phyloP scores from a whole-genome alignment of 2,888 invertebrate genomes.

The Sympetrum striolatum region DNA sequence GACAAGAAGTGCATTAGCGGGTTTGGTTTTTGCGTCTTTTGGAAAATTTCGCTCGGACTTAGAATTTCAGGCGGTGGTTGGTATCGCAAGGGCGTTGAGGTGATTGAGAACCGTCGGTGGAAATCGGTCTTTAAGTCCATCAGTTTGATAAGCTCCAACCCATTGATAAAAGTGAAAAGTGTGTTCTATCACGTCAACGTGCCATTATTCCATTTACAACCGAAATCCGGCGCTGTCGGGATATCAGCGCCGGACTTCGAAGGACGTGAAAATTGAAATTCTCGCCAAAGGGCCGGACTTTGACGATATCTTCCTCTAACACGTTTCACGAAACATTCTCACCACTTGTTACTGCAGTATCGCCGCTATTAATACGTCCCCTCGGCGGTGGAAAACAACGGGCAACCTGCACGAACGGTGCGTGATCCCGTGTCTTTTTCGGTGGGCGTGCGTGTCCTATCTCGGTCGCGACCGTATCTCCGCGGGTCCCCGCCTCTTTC shows the following conservation, averaged over 20 bases:
- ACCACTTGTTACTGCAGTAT: slow-evolving; percentile 17
- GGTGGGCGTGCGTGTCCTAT: not conserved
- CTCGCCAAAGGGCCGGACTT: not conserved
- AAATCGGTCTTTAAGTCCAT: too few species aligned
- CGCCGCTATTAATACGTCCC: not conserved
- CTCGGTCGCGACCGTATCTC: not conserved
- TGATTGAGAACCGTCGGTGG: too few species aligned
- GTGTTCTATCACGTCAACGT: too few species aligned
- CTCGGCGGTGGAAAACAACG: not conserved
- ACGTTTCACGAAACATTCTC: not conserved
- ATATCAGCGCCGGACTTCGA: not conserved
- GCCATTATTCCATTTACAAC: too few species aligned
- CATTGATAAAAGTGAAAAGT: too few species aligned
- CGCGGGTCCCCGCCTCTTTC: too few species aligned
- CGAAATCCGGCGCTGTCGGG: not conserved
- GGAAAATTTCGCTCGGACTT: too few species aligned
- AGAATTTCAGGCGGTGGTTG: too few species aligned
- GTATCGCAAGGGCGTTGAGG: too few species aligned
- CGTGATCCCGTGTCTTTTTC: not conserved
- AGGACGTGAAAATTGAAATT: not conserved
- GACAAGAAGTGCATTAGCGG: too few species aligned
- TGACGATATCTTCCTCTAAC: slow-evolving; percentile 2
- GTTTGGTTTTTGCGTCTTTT: too few species aligned
- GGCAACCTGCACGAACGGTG: not conserved
- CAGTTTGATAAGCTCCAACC: too few species aligned